A percentile compares a stretch with the other conserved stretches of the same genome.
phyloP scores from a whole-genome alignment of 2,888 invertebrate genomes.

The Caenorhabditis sp. region DNA sequence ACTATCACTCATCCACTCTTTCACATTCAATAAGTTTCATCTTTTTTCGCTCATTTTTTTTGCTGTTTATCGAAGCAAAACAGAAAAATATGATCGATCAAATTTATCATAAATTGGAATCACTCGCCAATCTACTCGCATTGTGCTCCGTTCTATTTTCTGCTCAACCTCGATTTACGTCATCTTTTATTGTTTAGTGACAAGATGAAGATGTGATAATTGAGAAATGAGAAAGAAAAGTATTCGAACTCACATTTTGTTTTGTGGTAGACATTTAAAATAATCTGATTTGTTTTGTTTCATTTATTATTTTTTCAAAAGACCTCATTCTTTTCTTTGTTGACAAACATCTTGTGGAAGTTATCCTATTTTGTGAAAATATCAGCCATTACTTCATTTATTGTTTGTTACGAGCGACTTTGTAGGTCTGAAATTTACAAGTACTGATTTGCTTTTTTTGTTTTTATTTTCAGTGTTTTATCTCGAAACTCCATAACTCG shows the following conservation, averaged over 20 bases:
- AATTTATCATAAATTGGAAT: not conserved
- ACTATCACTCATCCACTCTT: not conserved
- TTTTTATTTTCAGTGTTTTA: too few species aligned
- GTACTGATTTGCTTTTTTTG: too few species aligned
- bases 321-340: too few species aligned
- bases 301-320: not conserved
- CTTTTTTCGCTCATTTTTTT: not conserved
- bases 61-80: not conserved
- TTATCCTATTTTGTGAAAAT: too few species aligned
- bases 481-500: too few species aligned
- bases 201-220: not conserved
- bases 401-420: too few species aligned
- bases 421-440: too few species aligned
- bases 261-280: conserved; percentile 12
- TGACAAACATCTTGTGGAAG: too few species aligned
- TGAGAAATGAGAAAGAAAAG: not conserved
- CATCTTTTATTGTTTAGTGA: not conserved
- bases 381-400: too few species aligned
- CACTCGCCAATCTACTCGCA: not conserved
- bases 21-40: not conserved
- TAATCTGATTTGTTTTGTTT: conserved; percentile 14
- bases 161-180: not conserved
- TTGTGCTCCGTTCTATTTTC: not conserved
- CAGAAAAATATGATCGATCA: not conserved
- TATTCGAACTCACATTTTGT: not conserved